Evolutionary conservation across 2,113 vertebrate species (phyloP), one percentile per base, ranked within the genome.

Genomic region (Baryphthengus martii): DNA sequence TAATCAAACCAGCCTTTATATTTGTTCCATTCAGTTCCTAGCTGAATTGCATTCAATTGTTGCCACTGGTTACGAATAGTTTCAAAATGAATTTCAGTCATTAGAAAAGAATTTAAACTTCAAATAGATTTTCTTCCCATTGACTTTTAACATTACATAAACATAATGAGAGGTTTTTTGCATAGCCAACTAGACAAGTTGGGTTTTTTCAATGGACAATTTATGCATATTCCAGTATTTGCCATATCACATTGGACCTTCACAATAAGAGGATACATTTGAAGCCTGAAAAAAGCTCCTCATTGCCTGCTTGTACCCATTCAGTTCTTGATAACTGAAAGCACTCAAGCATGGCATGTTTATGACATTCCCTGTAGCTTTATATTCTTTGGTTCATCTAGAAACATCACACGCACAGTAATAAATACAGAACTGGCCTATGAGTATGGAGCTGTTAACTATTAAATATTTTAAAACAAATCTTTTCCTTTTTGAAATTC

Each of bases 171-270:
- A 56, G 20, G 7, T 6, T 24, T 89, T 50, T 76, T 65, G 37
- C 37, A 49, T 73, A 68, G 37, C 37, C 58, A 79, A 16, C 10
- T 11, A 61, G 59, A 52, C 9, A 10, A 10, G 26, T 26, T 5
- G 7, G 1, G 0, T 0, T 28, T 68, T 84, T 53, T 7, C 4
- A 74, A 63, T 40, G 13, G n/a, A 70, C 5, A 35, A 26, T 47
- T 65, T 86, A n/a, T 15, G 20, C 14, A 35, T 37, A 58, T 71
- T 90, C 35, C 37, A 68, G 4, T 73, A 74, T 76, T 68, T 79
- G 18, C 49, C 1, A 0, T 61, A 23, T 33, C 14, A 9, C 59
- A 66, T 17, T 73, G 23, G 35, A 73, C 8, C 19, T 58, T 50
- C 15, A 82, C 9, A 79, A 50, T 72, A 11, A 73, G 6, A 71